Conservation (phyloP, 2,888 invertebrate genomes). For the Magallana nippona region DNA sequence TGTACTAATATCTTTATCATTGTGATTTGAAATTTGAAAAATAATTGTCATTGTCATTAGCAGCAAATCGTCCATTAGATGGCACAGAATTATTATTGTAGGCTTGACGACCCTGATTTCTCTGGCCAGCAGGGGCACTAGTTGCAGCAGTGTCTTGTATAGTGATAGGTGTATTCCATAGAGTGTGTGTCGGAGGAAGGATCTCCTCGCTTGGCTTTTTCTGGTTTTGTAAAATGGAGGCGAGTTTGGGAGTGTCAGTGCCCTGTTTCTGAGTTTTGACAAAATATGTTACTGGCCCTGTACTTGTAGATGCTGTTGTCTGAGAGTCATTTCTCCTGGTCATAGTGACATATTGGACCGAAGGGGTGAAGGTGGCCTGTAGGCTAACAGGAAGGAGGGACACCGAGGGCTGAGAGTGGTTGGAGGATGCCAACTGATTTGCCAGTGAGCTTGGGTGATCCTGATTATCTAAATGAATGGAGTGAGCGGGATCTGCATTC, state of each 20-base stretch:
- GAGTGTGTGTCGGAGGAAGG: constrained; percentile 3
- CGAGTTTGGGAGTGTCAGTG: not conserved
- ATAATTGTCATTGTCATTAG: not conserved
- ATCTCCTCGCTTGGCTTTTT: not conserved
- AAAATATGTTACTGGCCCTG: constrained; percentile 16
- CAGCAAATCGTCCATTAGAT: not conserved
- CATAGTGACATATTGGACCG: not conserved
- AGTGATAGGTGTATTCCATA: constrained; percentile 8
- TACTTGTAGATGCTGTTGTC: not conserved
- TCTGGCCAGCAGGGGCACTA: not conserved
- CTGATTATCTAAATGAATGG: not conserved
- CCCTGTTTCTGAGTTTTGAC: not conserved
- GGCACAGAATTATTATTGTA: not conserved
- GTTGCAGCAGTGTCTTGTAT: not conserved
- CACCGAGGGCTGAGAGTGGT: not conserved
- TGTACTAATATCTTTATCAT: not conserved
- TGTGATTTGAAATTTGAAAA: constrained; percentile 9
- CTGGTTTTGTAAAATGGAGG: not conserved
- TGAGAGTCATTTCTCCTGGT: constrained; percentile 9
- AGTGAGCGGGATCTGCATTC: not conserved
- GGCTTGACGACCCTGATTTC: not conserved
- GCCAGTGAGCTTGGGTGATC: not conserved
- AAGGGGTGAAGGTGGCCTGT: not conserved
- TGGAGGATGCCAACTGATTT: not conserved
- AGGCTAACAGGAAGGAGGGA: constrained; percentile 11